Base-by-base conservation (phyloP, 2,888 invertebrate species). In the Caenorhabditis uteleia region DNA sequence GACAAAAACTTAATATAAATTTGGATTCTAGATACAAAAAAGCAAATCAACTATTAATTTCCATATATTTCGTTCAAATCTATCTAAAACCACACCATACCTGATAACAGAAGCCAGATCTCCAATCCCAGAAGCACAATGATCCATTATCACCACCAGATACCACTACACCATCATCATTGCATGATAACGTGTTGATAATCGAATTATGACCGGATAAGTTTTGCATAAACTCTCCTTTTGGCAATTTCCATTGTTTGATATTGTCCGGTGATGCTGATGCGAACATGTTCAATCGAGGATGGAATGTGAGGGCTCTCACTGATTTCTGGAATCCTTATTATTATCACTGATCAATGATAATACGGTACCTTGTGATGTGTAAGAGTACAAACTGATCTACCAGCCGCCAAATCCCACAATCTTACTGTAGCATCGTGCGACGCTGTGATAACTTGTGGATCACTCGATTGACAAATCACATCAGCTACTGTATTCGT, bases 221-320 rank as follows among this genome's bases (percentile, higher is more conserved):
- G 48, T 72, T 72, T 51, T 70, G 97, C 53, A 97, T 90, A 83
- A 98, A 98, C 83, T 92, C 91, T 2, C 97, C 94, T 78, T 97
- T 93, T 0, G 95, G 97, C 82, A 95, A 95, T 84, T 91, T 92
- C 98, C 98, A 98, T 84, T 97, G 95, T 83, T 98, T 98, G 69
- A 99, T 93, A 83, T 98, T 97, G 84, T 98, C 97, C 0, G 98
- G 95, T 0, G 95, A 95, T 0, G 93, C 98, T 0, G 95, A 95
- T 0, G 93, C 97, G 85, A 99, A 97, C 88, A 94, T 94, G 84
- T 95, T 89, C 29, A 82, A 62, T 2, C 84, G 84, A 1, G 88
- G 88, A 82, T 89, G 88, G 23, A 88, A 80, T 3, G 85, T 85
- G 21, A 89, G 72, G 2, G 88, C 86, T 48, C 88, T 83, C 21